Evolutionary conservation across 2,797 vertebrate species (phyloP).

Genomic region (Malacoctenus gilli): DNA sequence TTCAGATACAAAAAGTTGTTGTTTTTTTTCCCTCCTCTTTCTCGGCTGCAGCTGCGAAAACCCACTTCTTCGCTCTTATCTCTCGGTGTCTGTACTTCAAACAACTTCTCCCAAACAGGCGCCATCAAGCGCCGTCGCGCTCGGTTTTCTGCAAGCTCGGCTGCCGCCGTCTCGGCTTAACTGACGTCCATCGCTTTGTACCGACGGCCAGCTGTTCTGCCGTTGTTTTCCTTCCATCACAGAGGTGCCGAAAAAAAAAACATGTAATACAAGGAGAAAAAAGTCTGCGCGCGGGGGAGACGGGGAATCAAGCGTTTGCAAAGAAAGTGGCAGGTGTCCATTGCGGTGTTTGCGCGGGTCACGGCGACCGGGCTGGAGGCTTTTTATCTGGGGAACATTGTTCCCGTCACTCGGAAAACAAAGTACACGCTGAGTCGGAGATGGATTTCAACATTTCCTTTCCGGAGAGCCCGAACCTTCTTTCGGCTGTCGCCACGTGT

Average conservation of each 20-base stretch:
- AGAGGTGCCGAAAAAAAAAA: background rate
- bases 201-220: background rate
- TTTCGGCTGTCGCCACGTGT: constrained; percentile 52
- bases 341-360: constrained; percentile 10
- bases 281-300: background rate
- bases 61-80: background rate
- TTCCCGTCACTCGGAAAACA: constrained; percentile 44
- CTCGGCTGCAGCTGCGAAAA: too few species aligned
- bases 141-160: background rate
- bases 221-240: background rate
- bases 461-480: constrained; percentile 35
- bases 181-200: background rate
- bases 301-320: constrained; percentile 1
- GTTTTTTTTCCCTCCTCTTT: too few species aligned
- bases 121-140: background rate
- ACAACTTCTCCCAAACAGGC: background rate
- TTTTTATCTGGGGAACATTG: constrained; percentile 34
- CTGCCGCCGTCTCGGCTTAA: too few species aligned
- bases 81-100: background rate
- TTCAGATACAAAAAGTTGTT: background rate
- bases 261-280: constrained; percentile 1
- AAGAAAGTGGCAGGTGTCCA: background rate
- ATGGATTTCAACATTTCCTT: constrained; percentile 54
- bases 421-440: constrained; percentile 30
- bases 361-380: constrained; percentile 4